These are phyloP conservation scores for Macrotis lagotis DNA, from an alignment of 2,113 vertebrate species.

Conservation along the genomic window DNA sequence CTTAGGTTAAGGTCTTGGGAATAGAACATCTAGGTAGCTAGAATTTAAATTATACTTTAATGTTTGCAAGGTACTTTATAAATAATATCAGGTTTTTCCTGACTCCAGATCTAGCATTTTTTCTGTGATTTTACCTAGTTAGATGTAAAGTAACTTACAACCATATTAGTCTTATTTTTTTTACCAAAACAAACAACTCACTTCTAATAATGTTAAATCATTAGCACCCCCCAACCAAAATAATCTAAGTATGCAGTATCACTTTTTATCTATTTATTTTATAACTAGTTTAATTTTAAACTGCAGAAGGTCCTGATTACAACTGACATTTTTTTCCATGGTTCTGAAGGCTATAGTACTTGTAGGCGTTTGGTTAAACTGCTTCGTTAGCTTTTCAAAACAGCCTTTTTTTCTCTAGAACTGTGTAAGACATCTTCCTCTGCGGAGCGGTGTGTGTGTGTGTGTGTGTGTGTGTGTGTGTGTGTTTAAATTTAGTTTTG, in stretches of 20 bases:
- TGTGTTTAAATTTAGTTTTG: neutral
- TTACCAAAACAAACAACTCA: neutral
- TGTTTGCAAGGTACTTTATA: neutral
- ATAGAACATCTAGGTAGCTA: neutral
- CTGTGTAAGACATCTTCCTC: neutral
- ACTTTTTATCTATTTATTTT: neutral
- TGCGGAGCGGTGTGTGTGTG: neutral
- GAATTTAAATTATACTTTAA: neutral
- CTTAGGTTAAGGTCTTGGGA: neutral
- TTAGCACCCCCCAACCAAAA: neutral
- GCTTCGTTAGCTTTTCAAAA: constrained; percentile 1
- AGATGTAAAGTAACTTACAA: neutral
- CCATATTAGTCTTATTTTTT: neutral
- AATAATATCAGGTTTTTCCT: neutral
- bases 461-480: neutral
- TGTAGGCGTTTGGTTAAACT: neutral
- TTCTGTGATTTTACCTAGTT: neutral
- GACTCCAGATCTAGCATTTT: neutral
- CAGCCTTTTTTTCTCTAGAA: neutral
- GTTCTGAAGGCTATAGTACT: neutral
- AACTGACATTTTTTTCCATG: neutral
- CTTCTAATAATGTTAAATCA: neutral
- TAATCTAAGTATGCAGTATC: neutral
- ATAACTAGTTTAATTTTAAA: neutral
- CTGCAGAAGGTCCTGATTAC: neutral